A percentile compares a stretch with the other conserved stretches of the same genome.
Evolutionary conservation across 2,797 vertebrate species (phyloP).

Genomic region (Amblyopsis hoosieri): DNA sequence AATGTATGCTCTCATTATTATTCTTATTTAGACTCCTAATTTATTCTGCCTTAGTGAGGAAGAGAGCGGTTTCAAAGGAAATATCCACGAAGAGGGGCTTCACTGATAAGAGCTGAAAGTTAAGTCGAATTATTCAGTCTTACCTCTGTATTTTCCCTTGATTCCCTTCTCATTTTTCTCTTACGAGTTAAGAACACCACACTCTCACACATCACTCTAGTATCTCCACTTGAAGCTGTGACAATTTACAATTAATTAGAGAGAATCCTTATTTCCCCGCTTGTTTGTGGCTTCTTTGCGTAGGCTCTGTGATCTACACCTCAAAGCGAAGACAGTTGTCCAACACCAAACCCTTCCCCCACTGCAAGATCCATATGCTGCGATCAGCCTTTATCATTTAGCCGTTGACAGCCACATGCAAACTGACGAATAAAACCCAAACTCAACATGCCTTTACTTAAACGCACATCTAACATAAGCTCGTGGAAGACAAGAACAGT

Average conservation of each 20-base stretch:
- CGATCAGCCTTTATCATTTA: slow-evolving; percentile 44
- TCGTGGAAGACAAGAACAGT: background rate
- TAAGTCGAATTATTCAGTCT: slow-evolving; percentile 71
- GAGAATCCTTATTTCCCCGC: slow-evolving; percentile 52
- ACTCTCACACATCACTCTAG: slow-evolving; percentile 54
- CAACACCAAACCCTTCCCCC: slow-evolving; percentile 24
- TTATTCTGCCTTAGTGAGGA: slow-evolving; percentile 76
- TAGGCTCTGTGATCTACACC: slow-evolving; percentile 53
- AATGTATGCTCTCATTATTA: slow-evolving; percentile 79
- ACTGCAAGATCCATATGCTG: slow-evolving; percentile 54
- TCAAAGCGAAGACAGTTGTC: slow-evolving; percentile 55
- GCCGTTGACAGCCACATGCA: slow-evolving; percentile 47
- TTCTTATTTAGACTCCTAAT: slow-evolving; percentile 77
- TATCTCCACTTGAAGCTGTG: slow-evolving; percentile 45
- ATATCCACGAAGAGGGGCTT: slow-evolving; percentile 62
- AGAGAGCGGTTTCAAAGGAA: slow-evolving; percentile 77
- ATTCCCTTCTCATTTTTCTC: slow-evolving; percentile 27
- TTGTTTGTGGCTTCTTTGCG: slow-evolving; percentile 59
- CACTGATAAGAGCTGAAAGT: slow-evolving; percentile 73
- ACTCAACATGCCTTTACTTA: slow-evolving; percentile 41
- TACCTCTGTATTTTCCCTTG: slow-evolving; percentile 42
- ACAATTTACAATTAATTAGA: slow-evolving; percentile 71
- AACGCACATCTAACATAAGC: slow-evolving; percentile 36
- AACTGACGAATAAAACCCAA: slow-evolving; percentile 49
- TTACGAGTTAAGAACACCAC: slow-evolving; percentile 37